Evolutionary conservation across 2,113 vertebrate genomes (phyloP), one percentile per base, ranked within the genome.

Genomic region (Sander lucioperca): DNA sequence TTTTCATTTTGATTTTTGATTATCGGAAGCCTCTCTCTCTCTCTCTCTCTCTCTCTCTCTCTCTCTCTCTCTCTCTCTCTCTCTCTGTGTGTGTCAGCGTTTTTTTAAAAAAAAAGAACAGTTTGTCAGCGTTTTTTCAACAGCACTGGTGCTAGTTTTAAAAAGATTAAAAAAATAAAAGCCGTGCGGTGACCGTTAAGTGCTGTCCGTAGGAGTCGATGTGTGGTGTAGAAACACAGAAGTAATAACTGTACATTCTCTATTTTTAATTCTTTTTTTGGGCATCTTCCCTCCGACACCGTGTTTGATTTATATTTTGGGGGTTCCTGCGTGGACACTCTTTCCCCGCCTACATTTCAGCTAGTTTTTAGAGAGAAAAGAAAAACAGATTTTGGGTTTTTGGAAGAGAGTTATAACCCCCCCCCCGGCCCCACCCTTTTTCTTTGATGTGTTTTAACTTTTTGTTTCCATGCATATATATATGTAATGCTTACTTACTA

Each of bases 401-500:
- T 92, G 87, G 86, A 91, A 82, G 81, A 67, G 33, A 88, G 62
- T 93, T 93, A 87, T 87, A 89, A 92, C 78, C 74, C 74, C 59
- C 7, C 36, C 8, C 39, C 39, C 8, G 33, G 5, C 6, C 33
- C 33, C 33, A 33, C 33, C 5, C 50, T 74, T 79, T 63, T 87
- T 79, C 2, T 9, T 39, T 39, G 1, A 39, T 10, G 9, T 75
- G 69, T 87, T 91, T 90, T 69, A 86, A 89, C 80, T 25, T 88
- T 88, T 89, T 86, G 64, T 93, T 93, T 90, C 69, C 86, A 87
- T 93, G 86, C 87, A 88, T 94, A 91, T 90, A 88, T 90, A 91
- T 94, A 89, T 93, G 93, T 95, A 94, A 92, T 88, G 91, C 93
- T 92, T 89, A 94, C 93, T 92, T 89, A 94, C 90, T 94, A 90